A percentile compares a stretch with the other conserved stretches of the same genome.
Conservation (phyloP, 2,113 vertebrate genomes). For the Paratilapia polleni region DNA sequence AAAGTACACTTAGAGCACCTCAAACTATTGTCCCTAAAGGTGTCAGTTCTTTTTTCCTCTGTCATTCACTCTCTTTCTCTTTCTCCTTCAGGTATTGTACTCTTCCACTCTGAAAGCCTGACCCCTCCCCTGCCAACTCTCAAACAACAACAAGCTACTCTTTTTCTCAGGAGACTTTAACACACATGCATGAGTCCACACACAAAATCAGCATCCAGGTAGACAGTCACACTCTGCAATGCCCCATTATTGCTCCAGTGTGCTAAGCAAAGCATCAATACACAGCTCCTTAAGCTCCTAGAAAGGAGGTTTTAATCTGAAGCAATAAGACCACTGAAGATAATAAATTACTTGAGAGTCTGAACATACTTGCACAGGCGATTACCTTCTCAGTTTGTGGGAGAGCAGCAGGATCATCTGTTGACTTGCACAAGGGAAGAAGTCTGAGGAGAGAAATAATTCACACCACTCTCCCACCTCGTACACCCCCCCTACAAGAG, state of each 20-base stretch:
- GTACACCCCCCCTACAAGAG: constrained; percentile 5
- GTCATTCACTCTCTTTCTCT: constrained; percentile 19
- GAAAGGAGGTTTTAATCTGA: constrained; percentile 55
- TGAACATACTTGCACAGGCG: constrained; percentile 43
- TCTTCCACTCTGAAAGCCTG: constrained; percentile 9
- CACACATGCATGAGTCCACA: constrained; percentile 13
- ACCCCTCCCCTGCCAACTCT: background rate
- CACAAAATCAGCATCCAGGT: constrained; percentile 33
- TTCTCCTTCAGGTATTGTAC: constrained; percentile 20
- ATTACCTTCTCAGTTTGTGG: constrained; percentile 62
- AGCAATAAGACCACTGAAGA: constrained; percentile 43
- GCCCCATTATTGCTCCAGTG: constrained; percentile 32
- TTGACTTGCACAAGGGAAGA: constrained; percentile 46
- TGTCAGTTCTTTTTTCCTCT: background rate
- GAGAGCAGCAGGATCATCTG: constrained; percentile 51
- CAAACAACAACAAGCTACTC: constrained; percentile 38
- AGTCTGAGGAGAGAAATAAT: constrained; percentile 48
- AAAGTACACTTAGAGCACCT: constrained; percentile 27
- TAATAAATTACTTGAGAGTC: constrained; percentile 51
- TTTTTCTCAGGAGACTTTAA: constrained; percentile 2
- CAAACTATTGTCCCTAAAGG: constrained; percentile 58
- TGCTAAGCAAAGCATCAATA: constrained; percentile 46
- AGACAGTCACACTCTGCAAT: constrained; percentile 38
- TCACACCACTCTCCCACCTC: background rate
- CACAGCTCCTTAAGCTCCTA: constrained; percentile 26